phyloP scores from a whole-genome alignment of 2,113 vertebrate genomes.

The Carassius carassius region DNA sequence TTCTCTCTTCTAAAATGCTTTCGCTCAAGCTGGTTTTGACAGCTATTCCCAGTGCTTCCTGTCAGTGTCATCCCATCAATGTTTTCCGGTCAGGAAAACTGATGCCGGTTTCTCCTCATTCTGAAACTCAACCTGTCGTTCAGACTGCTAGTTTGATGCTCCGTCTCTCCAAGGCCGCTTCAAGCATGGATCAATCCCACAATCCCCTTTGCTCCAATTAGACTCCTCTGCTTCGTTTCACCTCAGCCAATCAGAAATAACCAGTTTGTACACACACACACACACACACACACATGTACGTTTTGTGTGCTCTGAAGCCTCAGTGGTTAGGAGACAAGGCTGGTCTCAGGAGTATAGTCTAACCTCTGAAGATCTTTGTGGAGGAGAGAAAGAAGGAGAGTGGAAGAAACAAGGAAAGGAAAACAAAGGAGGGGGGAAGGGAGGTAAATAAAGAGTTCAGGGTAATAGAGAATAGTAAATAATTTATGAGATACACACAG shows the following conservation, averaged over 20 bases:
- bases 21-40: conserved; percentile 14
- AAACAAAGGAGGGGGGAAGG: background rate
- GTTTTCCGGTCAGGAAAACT: conserved; percentile 27
- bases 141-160: background rate
- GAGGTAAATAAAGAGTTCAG: background rate
- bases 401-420: background rate
- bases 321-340: conserved; percentile 42
- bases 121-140: conserved; percentile 19
- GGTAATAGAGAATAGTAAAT: background rate
- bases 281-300: conserved; percentile 9
- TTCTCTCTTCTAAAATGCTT: background rate
- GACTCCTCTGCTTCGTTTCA: conserved; percentile 41
- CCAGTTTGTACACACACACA: conserved; percentile 16
- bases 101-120: conserved; percentile 6
- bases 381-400: conserved; percentile 23
- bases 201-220: conserved; percentile 32
- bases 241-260: conserved; percentile 33
- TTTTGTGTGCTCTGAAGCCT: conserved; percentile 28
- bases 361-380: conserved; percentile 32
- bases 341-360: conserved; percentile 30
- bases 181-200: conserved; percentile 30
- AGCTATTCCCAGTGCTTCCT: conserved; percentile 8
- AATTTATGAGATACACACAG: conserved; percentile 3
- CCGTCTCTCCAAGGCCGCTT: background rate
- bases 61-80: conserved; percentile 29